Conservation (phyloP, 2,888 invertebrate genomes). For the Acanthosepion lycidas region DNA sequence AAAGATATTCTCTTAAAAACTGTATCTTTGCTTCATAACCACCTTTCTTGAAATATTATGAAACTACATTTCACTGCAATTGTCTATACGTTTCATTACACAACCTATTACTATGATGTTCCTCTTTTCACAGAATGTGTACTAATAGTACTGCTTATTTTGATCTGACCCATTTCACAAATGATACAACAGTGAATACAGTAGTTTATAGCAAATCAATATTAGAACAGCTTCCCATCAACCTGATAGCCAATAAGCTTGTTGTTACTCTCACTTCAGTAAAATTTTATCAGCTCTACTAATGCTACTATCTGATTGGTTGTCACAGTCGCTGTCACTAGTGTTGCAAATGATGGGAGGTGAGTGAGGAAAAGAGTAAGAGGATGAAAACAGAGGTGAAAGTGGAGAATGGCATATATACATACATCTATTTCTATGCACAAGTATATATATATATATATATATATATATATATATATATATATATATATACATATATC, state of each 20-base stretch:
- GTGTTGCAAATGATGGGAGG: background rate
- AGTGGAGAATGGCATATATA: background rate
- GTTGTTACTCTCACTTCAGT: background rate
- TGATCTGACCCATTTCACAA: no score
- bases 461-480: no score
- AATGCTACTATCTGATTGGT: background rate
- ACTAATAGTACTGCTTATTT: no score
- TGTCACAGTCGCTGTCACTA: background rate
- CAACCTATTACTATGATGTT: no score
- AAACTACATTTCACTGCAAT: no score
- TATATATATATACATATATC: no score
- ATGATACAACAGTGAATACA: background rate
- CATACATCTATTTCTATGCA: background rate
- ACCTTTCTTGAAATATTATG: no score
- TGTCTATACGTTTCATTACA: no score
- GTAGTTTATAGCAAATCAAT: background rate
- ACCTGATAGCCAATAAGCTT: background rate
- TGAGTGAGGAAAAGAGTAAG: background rate
- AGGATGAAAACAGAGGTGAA: background rate
- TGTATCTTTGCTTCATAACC: no score
- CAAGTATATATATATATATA: background rate
- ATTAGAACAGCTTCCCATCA: background rate
- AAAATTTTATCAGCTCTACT: background rate
- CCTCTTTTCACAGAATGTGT: no score
- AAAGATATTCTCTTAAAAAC: no score